These are phyloP conservation scores for Agrilus biguttatus DNA, from an alignment of 2,888 invertebrate species.

Conservation along the genomic window DNA sequence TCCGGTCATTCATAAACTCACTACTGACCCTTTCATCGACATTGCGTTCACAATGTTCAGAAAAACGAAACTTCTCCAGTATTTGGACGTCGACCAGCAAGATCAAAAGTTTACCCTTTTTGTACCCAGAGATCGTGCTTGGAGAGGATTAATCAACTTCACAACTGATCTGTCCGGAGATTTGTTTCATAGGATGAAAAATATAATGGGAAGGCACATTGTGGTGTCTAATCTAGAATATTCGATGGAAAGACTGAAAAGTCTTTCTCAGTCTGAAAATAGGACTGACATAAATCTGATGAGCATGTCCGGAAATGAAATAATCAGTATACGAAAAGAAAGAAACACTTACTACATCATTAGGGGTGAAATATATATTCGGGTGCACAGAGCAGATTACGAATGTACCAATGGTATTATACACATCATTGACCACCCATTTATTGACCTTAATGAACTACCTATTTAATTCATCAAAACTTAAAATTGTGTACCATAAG, in stretches of 20 bases:
- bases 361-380: constrained; percentile 49
- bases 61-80: constrained; percentile 48
- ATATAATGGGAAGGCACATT: constrained; percentile 72
- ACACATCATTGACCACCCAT: constrained; percentile 78
- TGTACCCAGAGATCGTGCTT: constrained; percentile 75
- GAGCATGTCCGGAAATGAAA: constrained; percentile 6
- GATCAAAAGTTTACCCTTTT: constrained; percentile 75
- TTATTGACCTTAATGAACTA: constrained; percentile 57
- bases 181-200: constrained; percentile 44
- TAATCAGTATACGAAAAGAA: constrained; percentile 13
- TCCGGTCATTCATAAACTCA: constrained; percentile 65
- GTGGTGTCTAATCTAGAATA: constrained; percentile 59
- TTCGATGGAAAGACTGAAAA: constrained; percentile 60
- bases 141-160: constrained; percentile 40
- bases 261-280: constrained; percentile 32
- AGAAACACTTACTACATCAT: constrained; percentile 16
- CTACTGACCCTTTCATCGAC: constrained; percentile 70
- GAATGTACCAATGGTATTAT: constrained; percentile 90
- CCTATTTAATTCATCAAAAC: not conserved
- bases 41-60: constrained; percentile 61
- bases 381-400: constrained; percentile 75
- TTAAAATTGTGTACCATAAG: too few relatives aligned
- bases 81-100: constrained; percentile 34
- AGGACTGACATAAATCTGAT: constrained; percentile 7
- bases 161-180: constrained; percentile 35